Base-by-base conservation (phyloP, 2,888 invertebrate species). In the Chrysolina haemoptera region DNA sequence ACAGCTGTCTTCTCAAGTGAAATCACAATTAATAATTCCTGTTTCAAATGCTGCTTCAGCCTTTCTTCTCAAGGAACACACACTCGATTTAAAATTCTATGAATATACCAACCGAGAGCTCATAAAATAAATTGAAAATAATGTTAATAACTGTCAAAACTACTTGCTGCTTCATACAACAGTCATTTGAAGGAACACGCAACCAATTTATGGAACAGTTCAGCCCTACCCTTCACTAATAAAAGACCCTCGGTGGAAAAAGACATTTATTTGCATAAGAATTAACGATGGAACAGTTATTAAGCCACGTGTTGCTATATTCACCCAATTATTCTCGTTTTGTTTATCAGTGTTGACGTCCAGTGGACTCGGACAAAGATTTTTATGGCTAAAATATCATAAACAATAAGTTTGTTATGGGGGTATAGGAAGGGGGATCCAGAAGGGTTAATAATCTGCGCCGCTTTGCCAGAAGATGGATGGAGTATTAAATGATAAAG, bases 201-300 rank as follows among this genome's bases (percentile, higher is more conserved):
- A 41, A 74, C 46, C 71, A 74, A 74, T 74, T 74, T 63, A 70
- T 64, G 68, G 41, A 53, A 40, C 53, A 40, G 53, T 18, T 50
- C 35, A 48, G 20, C 74, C 71, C 68, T 35, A 71, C 71, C 71
- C 68, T 68, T 71, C 40, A 68, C 59, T 65, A 69, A 69, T 69
- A 68, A 62, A 63, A 62, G 62, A 68, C 71, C 68, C 77, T 76
- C 71, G 70, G 50, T 35, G 18, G 46, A 53, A 77, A 78, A 74
- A 70, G 74, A 75, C 74, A 74, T 70, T 72, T 77, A 81, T 81
- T 81, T 81, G 79, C 81, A 81, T 80, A 75, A 77, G 78, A 81
- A 81, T 81, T 75, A 80, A 79, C 67, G 72, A 35, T 67, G 22
- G 50, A 71, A 71, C 72, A 71, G 69, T 76, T 78, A 73, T 76